A percentile compares a stretch with the other conserved stretches of the same genome.
Conservation (phyloP, 2,888 invertebrate genomes). For the Sphinx pinastri region DNA sequence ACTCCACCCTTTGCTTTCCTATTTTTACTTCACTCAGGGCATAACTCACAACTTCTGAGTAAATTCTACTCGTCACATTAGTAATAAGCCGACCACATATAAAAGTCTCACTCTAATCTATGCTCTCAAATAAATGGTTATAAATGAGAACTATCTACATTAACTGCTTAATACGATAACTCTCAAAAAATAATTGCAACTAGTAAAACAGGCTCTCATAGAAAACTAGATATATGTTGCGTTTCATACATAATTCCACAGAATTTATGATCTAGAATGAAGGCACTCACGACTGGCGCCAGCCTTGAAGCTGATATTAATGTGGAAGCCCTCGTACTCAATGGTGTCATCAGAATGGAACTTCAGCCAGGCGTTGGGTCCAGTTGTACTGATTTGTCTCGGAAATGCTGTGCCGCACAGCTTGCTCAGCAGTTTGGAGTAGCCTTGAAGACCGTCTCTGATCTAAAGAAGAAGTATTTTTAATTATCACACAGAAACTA, state of each 20-base stretch:
- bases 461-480: slow-evolving; percentile 50
- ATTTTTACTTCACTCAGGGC: too few species aligned
- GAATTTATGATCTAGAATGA: background rate
- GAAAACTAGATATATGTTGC: too few species aligned
- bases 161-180: too few species aligned
- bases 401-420: slow-evolving; percentile 72
- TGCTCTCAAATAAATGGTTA: too few species aligned
- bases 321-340: slow-evolving; percentile 76
- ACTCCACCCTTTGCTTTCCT: too few species aligned
- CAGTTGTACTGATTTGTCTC: slow-evolving; percentile 60
- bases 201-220: too few species aligned
- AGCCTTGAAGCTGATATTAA: slow-evolving; percentile 55
- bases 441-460: slow-evolving; percentile 69
- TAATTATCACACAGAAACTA: background rate
- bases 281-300: slow-evolving; percentile 45
- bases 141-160: too few species aligned
- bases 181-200: too few species aligned
- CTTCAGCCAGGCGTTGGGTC: slow-evolving; percentile 68
- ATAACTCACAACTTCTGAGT: too few species aligned
- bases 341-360: slow-evolving; percentile 71
- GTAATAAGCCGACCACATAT: too few species aligned
- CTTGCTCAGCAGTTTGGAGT: slow-evolving; percentile 58
- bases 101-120: too few species aligned
- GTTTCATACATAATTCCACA: background rate
- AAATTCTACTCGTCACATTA: too few species aligned